A percentile compares a stretch with the other conserved stretches of the same genome.
Evolutionary conservation across 53 echinoderm and acorn worm genomes (phyloP).

Genomic region (Zoroaster sp.): DNA sequence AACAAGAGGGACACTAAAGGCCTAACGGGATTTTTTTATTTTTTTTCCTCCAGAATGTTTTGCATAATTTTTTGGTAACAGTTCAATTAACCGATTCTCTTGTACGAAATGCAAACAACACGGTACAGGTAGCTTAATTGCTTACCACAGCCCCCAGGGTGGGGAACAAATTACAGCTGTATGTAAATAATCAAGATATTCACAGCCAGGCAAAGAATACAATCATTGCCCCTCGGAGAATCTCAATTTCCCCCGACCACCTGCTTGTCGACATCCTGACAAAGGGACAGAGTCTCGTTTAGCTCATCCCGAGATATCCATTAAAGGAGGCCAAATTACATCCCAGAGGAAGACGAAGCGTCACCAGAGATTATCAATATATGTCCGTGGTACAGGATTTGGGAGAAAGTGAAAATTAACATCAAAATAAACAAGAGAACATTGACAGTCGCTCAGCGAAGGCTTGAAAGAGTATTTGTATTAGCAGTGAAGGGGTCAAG

Average conservation of each 20-base stretch:
- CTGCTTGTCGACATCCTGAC: conserved; percentile 21
- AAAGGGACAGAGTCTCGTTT: not conserved
- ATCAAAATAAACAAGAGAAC: no score
- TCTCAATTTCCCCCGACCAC: conserved; percentile 28
- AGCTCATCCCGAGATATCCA: not conserved
- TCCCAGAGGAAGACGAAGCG: conserved; percentile 3
- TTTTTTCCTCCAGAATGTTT: not conserved
- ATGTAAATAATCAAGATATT: not conserved
- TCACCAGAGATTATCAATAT: not conserved
- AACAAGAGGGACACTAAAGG: not conserved
- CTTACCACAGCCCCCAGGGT: not conserved
- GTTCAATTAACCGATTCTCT: not conserved
- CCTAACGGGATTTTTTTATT: not conserved
- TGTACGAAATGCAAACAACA: not conserved
- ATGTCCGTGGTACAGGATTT: no score
- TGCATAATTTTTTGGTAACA: no score
- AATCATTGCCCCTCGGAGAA: not conserved
- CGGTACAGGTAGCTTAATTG: not conserved
- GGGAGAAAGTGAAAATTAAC: no score
- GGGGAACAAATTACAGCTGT: not conserved
- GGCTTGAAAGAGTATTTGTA: no score
- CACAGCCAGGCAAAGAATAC: not conserved
- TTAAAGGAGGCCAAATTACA: conserved; percentile 25
- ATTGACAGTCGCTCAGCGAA: no score
- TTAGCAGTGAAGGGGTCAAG: no score